Conservation (phyloP, 2,113 vertebrate species). For the Neotoma lepida region DNA sequence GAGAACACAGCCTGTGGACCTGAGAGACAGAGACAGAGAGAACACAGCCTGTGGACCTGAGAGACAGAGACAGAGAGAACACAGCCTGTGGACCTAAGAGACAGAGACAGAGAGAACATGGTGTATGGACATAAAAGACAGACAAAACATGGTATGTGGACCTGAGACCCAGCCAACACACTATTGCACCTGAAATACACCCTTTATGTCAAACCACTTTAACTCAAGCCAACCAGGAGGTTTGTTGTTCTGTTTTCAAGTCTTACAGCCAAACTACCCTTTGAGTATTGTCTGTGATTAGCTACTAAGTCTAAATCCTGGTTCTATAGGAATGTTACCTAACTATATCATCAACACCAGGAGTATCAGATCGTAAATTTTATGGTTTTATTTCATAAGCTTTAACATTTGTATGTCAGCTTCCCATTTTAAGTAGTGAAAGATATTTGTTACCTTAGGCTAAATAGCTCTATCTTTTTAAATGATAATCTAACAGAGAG, state of each 20-base stretch:
- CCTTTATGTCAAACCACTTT: background rate
- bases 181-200: background rate
- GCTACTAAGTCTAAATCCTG: background rate
- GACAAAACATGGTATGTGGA: no score
- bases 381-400: background rate
- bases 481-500: background rate
- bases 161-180: background rate
- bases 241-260: background rate
- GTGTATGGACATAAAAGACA: background rate
- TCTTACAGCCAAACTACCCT: background rate
- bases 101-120: background rate
- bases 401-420: background rate
- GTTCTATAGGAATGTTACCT: background rate
- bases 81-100: background rate
- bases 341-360: background rate
- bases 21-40: background rate
- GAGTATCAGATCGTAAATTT: background rate
- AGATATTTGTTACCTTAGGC: background rate
- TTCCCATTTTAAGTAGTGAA: background rate
- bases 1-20: background rate
- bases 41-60: background rate
- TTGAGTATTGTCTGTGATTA: background rate
- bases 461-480: background rate
- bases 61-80: background rate
- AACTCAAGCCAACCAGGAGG: background rate